A percentile compares a stretch with the other conserved stretches of the same genome.
These are phyloP conservation scores for Tolmerus cingulatus DNA, from an alignment of 2,888 invertebrate species.

Conservation along the genomic window DNA sequence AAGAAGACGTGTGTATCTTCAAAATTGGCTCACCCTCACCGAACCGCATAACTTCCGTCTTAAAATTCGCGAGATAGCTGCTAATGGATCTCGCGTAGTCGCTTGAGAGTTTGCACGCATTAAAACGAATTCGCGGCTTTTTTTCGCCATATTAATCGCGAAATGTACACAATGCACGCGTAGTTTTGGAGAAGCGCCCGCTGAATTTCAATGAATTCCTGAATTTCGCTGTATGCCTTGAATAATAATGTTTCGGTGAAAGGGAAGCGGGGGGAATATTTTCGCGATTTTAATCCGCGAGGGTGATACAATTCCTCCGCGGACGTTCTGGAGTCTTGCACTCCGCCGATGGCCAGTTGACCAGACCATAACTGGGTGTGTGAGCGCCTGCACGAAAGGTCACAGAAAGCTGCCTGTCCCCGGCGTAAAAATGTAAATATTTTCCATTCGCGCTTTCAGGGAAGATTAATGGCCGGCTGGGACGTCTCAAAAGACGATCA, in stretches of 20 bases:
- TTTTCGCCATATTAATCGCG: slow-evolving; percentile 21
- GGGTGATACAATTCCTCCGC: slow-evolving; percentile 25
- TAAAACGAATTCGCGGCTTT: slow-evolving; percentile 24
- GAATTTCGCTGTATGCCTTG: background rate
- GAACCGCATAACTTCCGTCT: background rate
- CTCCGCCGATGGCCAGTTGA: background rate
- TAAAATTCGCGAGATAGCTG: slow-evolving; percentile 10
- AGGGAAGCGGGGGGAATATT: background rate
- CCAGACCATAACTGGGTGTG: background rate
- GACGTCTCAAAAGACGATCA: background rate
- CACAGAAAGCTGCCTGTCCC: background rate
- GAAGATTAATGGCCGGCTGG: background rate
- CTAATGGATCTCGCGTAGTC: slow-evolving; percentile 14
- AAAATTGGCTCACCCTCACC: slow-evolving; percentile 2
- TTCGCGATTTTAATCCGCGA: background rate
- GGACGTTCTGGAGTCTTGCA: background rate
- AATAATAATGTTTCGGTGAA: background rate
- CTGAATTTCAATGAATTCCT: slow-evolving; percentile 28
- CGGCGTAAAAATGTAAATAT: background rate
- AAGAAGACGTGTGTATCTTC: background rate
- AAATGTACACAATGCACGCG: slow-evolving; percentile 36
- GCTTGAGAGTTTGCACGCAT: slow-evolving; percentile 26
- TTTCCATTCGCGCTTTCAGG: background rate
- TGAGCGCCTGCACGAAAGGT: background rate
- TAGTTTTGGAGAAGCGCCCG: background rate